phyloP scores from a whole-genome alignment of 1,140 invertebrate genomes.

The Heliothis subflexa region DNA sequence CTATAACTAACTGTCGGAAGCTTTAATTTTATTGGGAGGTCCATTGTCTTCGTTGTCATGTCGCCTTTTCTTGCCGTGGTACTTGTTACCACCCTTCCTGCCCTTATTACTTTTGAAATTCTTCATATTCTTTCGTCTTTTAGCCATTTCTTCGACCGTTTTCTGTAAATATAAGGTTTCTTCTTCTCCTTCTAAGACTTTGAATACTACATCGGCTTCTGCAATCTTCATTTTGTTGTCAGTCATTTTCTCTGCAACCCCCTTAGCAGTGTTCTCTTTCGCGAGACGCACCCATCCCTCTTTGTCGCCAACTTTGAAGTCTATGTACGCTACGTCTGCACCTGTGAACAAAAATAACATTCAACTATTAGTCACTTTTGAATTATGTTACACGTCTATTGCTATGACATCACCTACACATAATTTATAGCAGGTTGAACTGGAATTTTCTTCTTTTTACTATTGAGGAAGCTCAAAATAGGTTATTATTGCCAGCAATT shows the following conservation, averaged over 20 bases:
- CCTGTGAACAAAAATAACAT: constrained; percentile 66
- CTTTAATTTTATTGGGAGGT: constrained; percentile 68
- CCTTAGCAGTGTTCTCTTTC: constrained; percentile 90
- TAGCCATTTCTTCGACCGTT: constrained; percentile 88
- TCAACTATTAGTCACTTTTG: too few species aligned
- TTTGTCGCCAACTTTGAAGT: constrained; percentile 90
- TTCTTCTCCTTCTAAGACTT: constrained; percentile 89
- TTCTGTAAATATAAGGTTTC: constrained; percentile 89
- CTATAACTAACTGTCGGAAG: constrained; percentile 61
- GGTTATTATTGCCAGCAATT: background rate
- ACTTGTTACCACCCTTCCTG: constrained; percentile 54
- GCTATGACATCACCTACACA: too few species aligned
- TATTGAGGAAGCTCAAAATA: too few species aligned
- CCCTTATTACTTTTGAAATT: constrained; percentile 77
- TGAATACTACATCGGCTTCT: constrained; percentile 87
- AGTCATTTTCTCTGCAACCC: constrained; percentile 88
- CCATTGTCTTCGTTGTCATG: constrained; percentile 67
- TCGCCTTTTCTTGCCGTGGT: constrained; percentile 68
- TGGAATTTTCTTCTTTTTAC: too few species aligned
- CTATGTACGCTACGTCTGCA: constrained; percentile 90
- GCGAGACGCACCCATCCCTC: constrained; percentile 91
- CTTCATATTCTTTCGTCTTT: constrained; percentile 82
- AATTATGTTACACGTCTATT: too few species aligned
- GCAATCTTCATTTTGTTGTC: constrained; percentile 87
- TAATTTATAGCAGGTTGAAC: too few species aligned